Conservation (phyloP, 2,113 vertebrate species). For the Delphinus delphis region DNA sequence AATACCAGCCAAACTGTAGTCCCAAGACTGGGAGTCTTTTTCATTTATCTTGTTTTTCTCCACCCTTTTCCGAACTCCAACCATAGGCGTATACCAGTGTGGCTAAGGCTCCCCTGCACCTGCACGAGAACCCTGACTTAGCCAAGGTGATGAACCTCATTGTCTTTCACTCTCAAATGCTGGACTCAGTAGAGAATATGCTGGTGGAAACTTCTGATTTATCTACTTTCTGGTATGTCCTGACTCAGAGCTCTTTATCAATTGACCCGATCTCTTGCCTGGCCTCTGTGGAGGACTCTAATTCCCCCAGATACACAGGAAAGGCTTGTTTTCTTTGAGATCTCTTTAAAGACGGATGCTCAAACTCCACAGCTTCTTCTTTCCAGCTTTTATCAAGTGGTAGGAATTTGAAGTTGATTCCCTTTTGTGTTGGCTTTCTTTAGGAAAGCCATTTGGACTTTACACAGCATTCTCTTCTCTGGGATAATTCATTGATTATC, state of each 20-base stretch:
- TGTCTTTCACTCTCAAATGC: slow-evolving; percentile 93
- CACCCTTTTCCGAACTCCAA: neutral
- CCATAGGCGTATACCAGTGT: slow-evolving; percentile 92
- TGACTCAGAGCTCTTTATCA: neutral
- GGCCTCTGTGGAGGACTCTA: neutral
- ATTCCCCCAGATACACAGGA: neutral
- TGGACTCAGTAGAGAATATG: slow-evolving; percentile 88
- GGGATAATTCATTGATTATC: neutral
- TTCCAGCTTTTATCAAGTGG: neutral
- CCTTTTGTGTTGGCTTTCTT: neutral
- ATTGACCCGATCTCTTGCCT: neutral
- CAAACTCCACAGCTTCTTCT: neutral
- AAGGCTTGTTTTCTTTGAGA: neutral
- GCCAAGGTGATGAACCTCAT: slow-evolving; percentile 93
- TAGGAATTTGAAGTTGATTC: neutral
- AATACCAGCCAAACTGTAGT: neutral
- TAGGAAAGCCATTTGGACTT: slow-evolving; percentile 9
- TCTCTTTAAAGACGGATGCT: neutral
- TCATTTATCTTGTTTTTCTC: neutral
- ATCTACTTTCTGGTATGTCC: slow-evolving; percentile 89
- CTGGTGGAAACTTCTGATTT: slow-evolving; percentile 90
- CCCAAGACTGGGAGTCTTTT: neutral
- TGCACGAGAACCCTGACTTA: slow-evolving; percentile 88
- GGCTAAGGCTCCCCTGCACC: slow-evolving; percentile 87
- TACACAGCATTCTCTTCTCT: neutral